These are phyloP conservation scores for Pedicia rivosa DNA, from an alignment of 2,888 invertebrate genomes.

Conservation along the genomic window DNA sequence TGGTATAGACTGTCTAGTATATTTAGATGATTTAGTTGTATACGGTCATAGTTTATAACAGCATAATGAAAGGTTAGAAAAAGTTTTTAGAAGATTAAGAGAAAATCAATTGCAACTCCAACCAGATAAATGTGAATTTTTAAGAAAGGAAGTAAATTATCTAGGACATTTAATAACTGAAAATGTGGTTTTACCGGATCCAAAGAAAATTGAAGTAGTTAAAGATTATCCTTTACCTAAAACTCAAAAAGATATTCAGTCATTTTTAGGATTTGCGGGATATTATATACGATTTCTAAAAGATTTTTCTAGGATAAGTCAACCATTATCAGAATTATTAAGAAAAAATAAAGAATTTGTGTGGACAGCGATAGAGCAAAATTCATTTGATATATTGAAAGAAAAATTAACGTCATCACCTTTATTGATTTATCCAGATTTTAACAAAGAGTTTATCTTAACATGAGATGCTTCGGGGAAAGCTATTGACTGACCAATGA, in stretches of 20 bases:
- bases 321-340: conserved; percentile 13
- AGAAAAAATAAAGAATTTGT: no score
- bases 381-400: no score
- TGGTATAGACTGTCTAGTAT: conserved; percentile 17
- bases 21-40: conserved; percentile 20
- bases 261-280: conserved; percentile 14
- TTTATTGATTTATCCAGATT: no score
- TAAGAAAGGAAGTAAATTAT: conserved; percentile 15
- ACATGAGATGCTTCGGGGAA: no score
- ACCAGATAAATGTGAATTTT: conserved; percentile 16
- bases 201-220: conserved; percentile 17
- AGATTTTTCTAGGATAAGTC: conserved; percentile 12
- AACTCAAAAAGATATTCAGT: conserved; percentile 16
- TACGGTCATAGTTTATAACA: conserved; percentile 19
- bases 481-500: no score
- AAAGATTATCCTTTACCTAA: conserved; percentile 14
- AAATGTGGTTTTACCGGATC: conserved; percentile 18
- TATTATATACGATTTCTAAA: conserved; percentile 14
- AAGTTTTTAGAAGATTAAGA: conserved; percentile 14
- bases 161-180: conserved; percentile 19
- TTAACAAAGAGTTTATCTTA: no score
- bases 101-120: conserved; percentile 16
- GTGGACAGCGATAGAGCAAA: no score
- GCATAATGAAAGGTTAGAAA: conserved; percentile 14
- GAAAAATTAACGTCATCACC: no score